These are phyloP conservation scores for Hesperia comma DNA, from an alignment of 2,888 invertebrate species.

Conservation along the genomic window DNA sequence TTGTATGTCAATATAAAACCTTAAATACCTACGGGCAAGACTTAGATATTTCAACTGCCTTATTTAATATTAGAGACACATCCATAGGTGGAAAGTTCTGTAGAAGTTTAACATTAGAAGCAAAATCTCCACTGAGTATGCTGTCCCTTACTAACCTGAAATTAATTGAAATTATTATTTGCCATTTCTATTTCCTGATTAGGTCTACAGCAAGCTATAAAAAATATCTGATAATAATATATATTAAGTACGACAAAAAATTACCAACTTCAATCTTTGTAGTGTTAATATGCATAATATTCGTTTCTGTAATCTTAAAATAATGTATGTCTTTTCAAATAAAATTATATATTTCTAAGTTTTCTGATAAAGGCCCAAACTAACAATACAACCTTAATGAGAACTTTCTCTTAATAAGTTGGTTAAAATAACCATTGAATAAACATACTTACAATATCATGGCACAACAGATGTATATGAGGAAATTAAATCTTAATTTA, in stretches of 20 bases:
- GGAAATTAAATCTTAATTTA: constrained; percentile 93
- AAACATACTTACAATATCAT: constrained; percentile 96
- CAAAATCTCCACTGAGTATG: constrained; percentile 94
- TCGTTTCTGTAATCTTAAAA: no score
- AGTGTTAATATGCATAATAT: no score
- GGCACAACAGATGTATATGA: constrained; percentile 96
- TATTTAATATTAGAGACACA: constrained; percentile 91
- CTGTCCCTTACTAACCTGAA: constrained; percentile 92
- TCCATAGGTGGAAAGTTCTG: constrained; percentile 97
- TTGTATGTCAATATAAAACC: constrained; percentile 6
- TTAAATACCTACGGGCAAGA: constrained; percentile 1
- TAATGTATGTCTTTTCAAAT: no score
- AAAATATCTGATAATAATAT: no score
- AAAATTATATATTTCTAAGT: no score
- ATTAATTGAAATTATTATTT: constrained; percentile 40
- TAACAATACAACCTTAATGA: no score
- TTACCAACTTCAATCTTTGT: no score
- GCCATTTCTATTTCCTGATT: no score
- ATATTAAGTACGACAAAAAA: no score
- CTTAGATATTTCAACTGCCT: constrained; percentile 85
- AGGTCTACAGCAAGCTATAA: no score
- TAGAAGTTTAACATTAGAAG: constrained; percentile 95
- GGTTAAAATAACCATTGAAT: not conserved
- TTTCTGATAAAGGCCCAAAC: no score
- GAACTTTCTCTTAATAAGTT: no score